phyloP scores from a whole-genome alignment of 2,888 invertebrate genomes.

The Napeogenes inachia region DNA sequence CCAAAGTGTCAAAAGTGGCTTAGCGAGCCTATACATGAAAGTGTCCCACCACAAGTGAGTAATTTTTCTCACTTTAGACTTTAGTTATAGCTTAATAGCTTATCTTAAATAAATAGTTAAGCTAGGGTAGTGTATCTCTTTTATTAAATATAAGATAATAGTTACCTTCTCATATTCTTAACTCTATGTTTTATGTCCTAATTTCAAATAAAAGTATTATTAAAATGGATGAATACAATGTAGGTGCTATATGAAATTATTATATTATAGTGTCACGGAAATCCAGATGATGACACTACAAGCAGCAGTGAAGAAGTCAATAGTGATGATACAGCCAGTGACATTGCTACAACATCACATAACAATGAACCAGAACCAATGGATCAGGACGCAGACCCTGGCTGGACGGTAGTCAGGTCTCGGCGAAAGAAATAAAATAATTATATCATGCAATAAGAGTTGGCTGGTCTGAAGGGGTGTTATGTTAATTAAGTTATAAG shows the following conservation, averaged over 20 bases:
- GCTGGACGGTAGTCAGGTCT: slow-evolving; percentile 81
- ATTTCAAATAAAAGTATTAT: no score
- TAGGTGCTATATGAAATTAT: neutral
- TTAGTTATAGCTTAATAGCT: neutral
- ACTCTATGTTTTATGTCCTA: no score
- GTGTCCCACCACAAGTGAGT: slow-evolving; percentile 64
- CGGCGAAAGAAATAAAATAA: slow-evolving; percentile 67
- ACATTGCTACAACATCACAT: slow-evolving; percentile 42
- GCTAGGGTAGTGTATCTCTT: no score
- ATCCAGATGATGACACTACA: slow-evolving; percentile 69
- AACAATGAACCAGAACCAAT: slow-evolving; percentile 51
- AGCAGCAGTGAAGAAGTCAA: slow-evolving; percentile 59
- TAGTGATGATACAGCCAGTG: slow-evolving; percentile 18
- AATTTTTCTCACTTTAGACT: neutral
- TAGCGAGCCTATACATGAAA: slow-evolving; percentile 62
- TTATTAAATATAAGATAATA: no score
- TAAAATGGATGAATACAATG: neutral
- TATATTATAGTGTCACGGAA: slow-evolving; percentile 60
- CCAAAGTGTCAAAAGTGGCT: slow-evolving; percentile 79
- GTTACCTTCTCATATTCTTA: no score
- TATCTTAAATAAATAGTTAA: neutral
- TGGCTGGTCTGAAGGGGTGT: neutral
- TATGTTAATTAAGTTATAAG: no score
- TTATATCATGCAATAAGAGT: slow-evolving; percentile 6
- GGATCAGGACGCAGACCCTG: slow-evolving; percentile 77